Conservation (phyloP, 2,888 invertebrate species). For the Augiades crinisus region DNA sequence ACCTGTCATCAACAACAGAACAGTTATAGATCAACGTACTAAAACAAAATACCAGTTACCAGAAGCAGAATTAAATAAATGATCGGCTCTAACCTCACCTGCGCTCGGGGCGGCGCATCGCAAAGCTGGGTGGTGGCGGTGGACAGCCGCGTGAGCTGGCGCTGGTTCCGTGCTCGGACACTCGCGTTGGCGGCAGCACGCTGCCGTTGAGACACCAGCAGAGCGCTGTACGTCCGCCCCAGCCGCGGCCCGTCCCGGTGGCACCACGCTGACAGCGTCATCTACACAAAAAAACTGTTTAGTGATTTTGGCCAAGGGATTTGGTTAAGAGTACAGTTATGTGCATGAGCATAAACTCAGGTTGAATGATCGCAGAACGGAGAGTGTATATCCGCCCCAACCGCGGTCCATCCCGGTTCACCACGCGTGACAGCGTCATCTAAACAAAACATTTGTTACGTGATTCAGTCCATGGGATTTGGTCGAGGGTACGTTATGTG, state of each 20-base stretch:
- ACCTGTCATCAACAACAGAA: too few species aligned
- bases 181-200: slow-evolving; percentile 39
- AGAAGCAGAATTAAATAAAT: not conserved
- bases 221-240: slow-evolving; percentile 51
- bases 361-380: too few species aligned
- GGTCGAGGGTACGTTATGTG: too few species aligned
- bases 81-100: slow-evolving; percentile 68
- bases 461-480: not conserved
- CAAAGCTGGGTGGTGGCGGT: slow-evolving; percentile 66
- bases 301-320: not conserved
- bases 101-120: slow-evolving; percentile 68
- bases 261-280: slow-evolving; percentile 69
- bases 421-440: slow-evolving; percentile 68
- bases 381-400: slow-evolving; percentile 48
- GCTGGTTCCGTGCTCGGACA: slow-evolving; percentile 40
- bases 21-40: too few species aligned
- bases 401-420: slow-evolving; percentile 48
- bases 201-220: slow-evolving; percentile 50
- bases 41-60: too few species aligned
- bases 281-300: slow-evolving; percentile 40
- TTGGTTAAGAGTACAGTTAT: too few species aligned
- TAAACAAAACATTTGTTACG: slow-evolving; percentile 32
- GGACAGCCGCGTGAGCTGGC: slow-evolving; percentile 58
- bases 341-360: too few species aligned
- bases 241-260: slow-evolving; percentile 44